A percentile compares a stretch with the other conserved stretches of the same genome.
Conservation (phyloP, 2,113 vertebrate genomes). For the Sinocyclocheilus anophthalmus region DNA sequence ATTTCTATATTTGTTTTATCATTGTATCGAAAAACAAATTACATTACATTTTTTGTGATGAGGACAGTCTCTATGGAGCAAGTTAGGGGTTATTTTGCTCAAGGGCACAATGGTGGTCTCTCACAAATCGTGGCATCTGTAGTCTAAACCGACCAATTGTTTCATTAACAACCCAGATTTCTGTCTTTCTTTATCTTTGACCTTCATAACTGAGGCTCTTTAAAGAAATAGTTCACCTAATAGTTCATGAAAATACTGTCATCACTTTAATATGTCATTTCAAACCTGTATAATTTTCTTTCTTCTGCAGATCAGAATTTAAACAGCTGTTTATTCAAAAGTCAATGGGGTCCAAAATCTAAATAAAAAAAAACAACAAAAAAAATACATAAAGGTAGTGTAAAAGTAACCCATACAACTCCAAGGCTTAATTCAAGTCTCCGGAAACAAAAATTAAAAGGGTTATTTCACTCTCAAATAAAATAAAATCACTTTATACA, state of each 20-base stretch:
- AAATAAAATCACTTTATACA: background rate
- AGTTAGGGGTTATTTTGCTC: background rate
- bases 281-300: background rate
- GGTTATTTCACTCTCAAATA: background rate
- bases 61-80: background rate
- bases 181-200: background rate
- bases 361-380: background rate
- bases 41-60: background rate
- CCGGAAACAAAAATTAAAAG: background rate
- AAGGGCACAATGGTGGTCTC: background rate
- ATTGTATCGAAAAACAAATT: background rate
- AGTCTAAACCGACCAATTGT: background rate
- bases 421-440: background rate
- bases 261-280: background rate
- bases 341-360: background rate
- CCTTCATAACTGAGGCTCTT: background rate
- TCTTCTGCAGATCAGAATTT: background rate
- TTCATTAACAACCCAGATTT: background rate
- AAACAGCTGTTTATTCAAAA: background rate
- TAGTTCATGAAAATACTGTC: background rate
- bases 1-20: background rate
- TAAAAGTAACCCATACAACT: background rate
- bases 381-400: background rate
- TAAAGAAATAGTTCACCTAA: background rate
- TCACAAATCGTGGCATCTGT: background rate